Percentiles rank a stretch among this genome's conserved stretches.
These are phyloP conservation scores for Xylophagus ater DNA, from an alignment of 2,888 invertebrate species.

Conservation along the genomic window DNA sequence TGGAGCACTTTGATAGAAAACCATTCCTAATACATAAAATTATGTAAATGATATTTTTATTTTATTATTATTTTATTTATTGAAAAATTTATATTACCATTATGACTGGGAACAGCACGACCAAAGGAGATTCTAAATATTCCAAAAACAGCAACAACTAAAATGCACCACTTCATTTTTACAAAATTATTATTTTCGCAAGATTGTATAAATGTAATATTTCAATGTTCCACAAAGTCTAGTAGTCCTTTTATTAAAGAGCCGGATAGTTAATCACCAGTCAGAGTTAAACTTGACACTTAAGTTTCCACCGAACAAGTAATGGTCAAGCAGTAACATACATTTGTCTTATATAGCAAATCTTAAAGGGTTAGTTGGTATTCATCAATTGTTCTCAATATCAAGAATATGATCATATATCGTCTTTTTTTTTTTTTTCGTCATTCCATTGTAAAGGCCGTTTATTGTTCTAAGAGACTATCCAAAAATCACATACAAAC, in stretches of 20 bases:
- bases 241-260: constrained; percentile 4
- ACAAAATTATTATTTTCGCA: no score
- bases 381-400: constrained; percentile 12
- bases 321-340: constrained; percentile 30
- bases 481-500: no score
- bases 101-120: constrained; percentile 5
- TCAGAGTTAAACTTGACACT: constrained; percentile 39
- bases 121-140: constrained; percentile 1
- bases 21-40: constrained; percentile 9
- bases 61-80: background rate
- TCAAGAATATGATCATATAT: constrained; percentile 13
- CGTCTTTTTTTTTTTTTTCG: no score
- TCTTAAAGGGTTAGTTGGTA: constrained; percentile 8
- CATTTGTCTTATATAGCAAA: constrained; percentile 38
- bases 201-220: no score
- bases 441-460: no score
- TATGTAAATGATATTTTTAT: background rate
- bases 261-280: constrained; percentile 3
- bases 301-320: constrained; percentile 40
- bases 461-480: no score
- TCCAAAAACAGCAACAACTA: constrained; percentile 5
- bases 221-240: no score
- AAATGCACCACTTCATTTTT: constrained; percentile 8
- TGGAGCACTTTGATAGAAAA: constrained; percentile 22
- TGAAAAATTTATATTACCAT: constrained; percentile 4